phyloP scores from a whole-genome alignment of 2,113 vertebrate genomes.

The Seriola quinqueradiata region DNA sequence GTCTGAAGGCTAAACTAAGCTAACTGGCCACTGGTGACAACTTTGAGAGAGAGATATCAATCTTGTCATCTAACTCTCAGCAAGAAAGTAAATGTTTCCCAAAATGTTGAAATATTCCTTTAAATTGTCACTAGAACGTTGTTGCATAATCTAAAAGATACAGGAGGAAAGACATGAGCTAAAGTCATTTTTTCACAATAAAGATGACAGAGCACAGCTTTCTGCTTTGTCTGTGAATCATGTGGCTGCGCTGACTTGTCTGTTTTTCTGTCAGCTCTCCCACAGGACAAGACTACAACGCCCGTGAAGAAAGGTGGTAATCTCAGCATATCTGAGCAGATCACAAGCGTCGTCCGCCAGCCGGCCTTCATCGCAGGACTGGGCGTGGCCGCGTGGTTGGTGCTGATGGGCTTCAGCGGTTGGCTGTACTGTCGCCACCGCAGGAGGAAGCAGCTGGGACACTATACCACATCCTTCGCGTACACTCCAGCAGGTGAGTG shows the following conservation, averaged over 20 bases:
- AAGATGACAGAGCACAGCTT: background rate
- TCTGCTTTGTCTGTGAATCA: background rate
- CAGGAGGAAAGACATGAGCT: background rate
- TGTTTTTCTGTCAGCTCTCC: constrained; percentile 50
- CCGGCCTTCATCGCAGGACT: constrained; percentile 94
- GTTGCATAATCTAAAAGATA: background rate
- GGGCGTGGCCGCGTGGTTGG: constrained; percentile 90
- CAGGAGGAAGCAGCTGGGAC: constrained; percentile 94
- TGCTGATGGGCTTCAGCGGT: constrained; percentile 89
- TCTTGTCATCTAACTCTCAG: background rate
- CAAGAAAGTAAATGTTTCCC: background rate
- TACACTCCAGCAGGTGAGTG: constrained; percentile 91
- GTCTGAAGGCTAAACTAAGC: background rate
- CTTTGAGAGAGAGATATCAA: background rate
- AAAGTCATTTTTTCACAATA: background rate
- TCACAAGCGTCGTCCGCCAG: constrained; percentile 86
- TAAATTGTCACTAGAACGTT: background rate
- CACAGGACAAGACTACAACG: constrained; percentile 66
- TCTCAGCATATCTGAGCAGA: constrained; percentile 86
- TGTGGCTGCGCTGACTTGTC: background rate
- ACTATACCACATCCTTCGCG: constrained; percentile 95
- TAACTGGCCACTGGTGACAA: background rate
- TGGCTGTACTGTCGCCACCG: constrained; percentile 92
- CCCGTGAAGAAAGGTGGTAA: constrained; percentile 69
- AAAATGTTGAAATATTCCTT: background rate